Conservation (phyloP, 1,140 invertebrate genomes). For the Acromyrmex echinatior region DNA sequence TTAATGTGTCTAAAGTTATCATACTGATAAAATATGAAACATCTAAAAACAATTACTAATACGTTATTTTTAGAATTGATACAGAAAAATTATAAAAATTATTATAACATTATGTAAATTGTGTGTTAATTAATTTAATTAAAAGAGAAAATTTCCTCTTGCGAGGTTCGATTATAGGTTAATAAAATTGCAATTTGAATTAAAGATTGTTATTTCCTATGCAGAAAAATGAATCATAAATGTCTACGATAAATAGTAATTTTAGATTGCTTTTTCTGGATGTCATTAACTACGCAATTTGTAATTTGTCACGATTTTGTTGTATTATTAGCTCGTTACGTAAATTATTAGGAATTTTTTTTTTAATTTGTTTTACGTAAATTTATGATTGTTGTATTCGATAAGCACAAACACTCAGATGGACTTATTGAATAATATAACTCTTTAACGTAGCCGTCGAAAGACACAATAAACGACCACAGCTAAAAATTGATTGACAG, state of each 20-base stretch:
- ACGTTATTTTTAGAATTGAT: neutral
- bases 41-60: constrained; percentile 8
- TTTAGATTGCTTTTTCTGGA: neutral
- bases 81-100: neutral
- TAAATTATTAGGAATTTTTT: neutral
- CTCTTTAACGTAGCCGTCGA: neutral
- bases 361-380: too few relatives aligned
- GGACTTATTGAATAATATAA: neutral
- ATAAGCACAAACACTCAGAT: neutral
- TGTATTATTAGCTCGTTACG: neutral
- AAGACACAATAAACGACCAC: neutral
- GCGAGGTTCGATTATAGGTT: neutral
- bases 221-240: neutral
- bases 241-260: neutral
- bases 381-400: neutral
- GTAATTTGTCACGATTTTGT: neutral
- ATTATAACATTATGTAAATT: neutral
- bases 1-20: neutral
- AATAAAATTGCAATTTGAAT: neutral
- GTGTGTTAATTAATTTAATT: neutral
- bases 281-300: neutral
- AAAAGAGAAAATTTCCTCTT: neutral
- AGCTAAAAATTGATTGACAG: neutral
- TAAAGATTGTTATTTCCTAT: neutral
- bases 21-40: neutral